A percentile compares a stretch with the other conserved stretches of the same genome.
These are phyloP conservation scores for Dryadula phaetusa DNA, from an alignment of 2,888 invertebrate genomes.

Conservation along the genomic window DNA sequence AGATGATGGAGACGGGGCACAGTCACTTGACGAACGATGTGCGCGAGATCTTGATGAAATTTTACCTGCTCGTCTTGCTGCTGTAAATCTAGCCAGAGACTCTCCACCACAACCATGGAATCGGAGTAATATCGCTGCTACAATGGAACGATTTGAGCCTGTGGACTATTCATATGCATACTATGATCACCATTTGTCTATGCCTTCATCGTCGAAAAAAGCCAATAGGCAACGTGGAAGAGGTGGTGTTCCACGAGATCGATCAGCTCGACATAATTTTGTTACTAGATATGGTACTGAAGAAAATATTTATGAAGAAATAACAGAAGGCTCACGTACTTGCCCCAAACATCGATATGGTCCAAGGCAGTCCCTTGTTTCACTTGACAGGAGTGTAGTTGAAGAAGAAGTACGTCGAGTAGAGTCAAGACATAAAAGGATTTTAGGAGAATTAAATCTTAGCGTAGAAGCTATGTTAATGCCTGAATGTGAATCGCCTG, in stretches of 20 bases:
- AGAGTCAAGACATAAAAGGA: slow-evolving; percentile 91
- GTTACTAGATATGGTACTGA: slow-evolving; percentile 92
- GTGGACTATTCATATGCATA: slow-evolving; percentile 94
- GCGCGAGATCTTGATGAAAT: slow-evolving; percentile 81
- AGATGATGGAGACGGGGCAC: slow-evolving; percentile 77
- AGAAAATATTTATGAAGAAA: slow-evolving; percentile 93
- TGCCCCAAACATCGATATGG: slow-evolving; percentile 80
- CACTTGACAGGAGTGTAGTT: slow-evolving; percentile 88
- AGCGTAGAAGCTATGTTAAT: slow-evolving; percentile 96
- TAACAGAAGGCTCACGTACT: slow-evolving; percentile 86
- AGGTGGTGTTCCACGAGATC: slow-evolving; percentile 72
- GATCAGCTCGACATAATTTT: slow-evolving; percentile 86
- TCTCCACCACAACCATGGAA: slow-evolving; percentile 84
- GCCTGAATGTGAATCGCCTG: slow-evolving; percentile 89
- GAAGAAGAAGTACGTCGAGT: slow-evolving; percentile 94
- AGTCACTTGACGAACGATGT: slow-evolving; percentile 77
- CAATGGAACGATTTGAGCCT: slow-evolving; percentile 87
- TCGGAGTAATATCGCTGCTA: slow-evolving; percentile 86
- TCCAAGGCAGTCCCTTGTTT: slow-evolving; percentile 86
- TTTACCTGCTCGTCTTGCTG: slow-evolving; percentile 78
- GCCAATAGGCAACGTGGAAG: slow-evolving; percentile 76
- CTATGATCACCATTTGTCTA: slow-evolving; percentile 89
- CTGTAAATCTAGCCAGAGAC: slow-evolving; percentile 75
- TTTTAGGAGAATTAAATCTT: slow-evolving; percentile 93
- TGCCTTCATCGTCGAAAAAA: slow-evolving; percentile 81